Percentiles rank a stretch among this genome's conserved stretches.
phyloP scores from a whole-genome alignment of 2,113 vertebrate genomes.

The Sporophila hypoxantha region DNA sequence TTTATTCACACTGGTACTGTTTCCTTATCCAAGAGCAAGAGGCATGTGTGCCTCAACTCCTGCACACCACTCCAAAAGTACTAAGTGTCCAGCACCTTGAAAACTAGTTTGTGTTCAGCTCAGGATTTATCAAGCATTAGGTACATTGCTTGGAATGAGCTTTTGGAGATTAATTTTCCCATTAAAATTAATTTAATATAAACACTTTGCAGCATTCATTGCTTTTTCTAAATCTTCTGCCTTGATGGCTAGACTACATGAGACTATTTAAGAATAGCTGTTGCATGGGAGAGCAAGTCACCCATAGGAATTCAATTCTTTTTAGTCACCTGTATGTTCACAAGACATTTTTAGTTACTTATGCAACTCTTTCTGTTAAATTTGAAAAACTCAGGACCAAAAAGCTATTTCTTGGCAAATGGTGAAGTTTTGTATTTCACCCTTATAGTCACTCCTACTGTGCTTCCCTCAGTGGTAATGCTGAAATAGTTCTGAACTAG shows the following conservation, averaged over 20 bases:
- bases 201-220: not conserved
- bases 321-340: not conserved
- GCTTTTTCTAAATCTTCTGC: not conserved
- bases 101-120: not conserved
- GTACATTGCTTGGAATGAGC: not conserved
- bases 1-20: not conserved
- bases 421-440: slow-evolving; percentile 16
- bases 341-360: not conserved
- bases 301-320: not conserved
- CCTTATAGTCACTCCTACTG: slow-evolving; percentile 2
- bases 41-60: not conserved
- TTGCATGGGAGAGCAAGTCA: not conserved
- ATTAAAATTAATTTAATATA: slow-evolving; percentile 9
- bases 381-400: not conserved
- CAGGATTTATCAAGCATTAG: not conserved
- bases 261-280: not conserved
- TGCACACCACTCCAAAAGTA: not conserved
- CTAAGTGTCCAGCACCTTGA: not conserved
- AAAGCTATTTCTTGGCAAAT: slow-evolving; percentile 5
- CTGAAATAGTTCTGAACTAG: slow-evolving; percentile 42
- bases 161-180: slow-evolving; percentile 10
- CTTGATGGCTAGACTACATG: not conserved
- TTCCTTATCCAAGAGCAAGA: not conserved
- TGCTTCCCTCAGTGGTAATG: slow-evolving; percentile 18
- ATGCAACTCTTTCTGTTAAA: not conserved